Base-by-base conservation (phyloP, 1,140 invertebrate genomes). In the Philaenus spumarius region DNA sequence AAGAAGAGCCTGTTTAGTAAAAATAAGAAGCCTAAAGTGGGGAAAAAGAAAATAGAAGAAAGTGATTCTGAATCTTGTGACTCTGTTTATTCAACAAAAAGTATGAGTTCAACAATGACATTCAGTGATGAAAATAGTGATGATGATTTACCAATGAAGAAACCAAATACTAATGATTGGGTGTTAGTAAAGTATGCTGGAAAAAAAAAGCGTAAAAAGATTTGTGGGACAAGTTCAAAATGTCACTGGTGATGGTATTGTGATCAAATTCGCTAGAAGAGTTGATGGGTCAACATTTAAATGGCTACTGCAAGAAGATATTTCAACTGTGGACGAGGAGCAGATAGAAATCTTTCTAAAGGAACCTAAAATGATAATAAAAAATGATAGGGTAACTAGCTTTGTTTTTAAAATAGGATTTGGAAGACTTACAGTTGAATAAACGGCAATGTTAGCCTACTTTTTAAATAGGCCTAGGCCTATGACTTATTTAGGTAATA, bases 331-430 rank as follows among this genome's bases (percentile, higher is more conserved):
- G 5, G 40, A 43, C n/a, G 40, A 43, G 20, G 40, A 43, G n/a
- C 40, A 43, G 20, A 43, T 43, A 43, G 40, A 43, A 43, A 43
- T 43, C 40, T 43, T 43, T n/a, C 40, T 43, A 15, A 7, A 43
- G 20, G n/a, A 43, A 43, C 40, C 40, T 15, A 43, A 43, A 43
- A 43, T 43, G 40, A 43, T 43, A 5, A 6, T 43, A 43, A 5
- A 43, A 43, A n/a, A n/a, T n/a, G n/a, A n/a, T n/a, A n/a, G n/a
- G n/a, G n/a, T n/a, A n/a, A n/a, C n/a, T n/a, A n/a, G n/a, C n/a
- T n/a, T n/a, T n/a, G n/a, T n/a, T n/a, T n/a, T n/a, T n/a, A n/a
- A n/a, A n/a, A n/a, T n/a, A n/a, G n/a, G n/a, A n/a, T n/a, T n/a
- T n/a, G n/a, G n/a, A n/a, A n/a, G n/a, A n/a, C n/a, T n/a, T n/a